These are phyloP conservation scores for Cerastoderma edule DNA, from an alignment of 2,888 invertebrate genomes.

Conservation along the genomic window DNA sequence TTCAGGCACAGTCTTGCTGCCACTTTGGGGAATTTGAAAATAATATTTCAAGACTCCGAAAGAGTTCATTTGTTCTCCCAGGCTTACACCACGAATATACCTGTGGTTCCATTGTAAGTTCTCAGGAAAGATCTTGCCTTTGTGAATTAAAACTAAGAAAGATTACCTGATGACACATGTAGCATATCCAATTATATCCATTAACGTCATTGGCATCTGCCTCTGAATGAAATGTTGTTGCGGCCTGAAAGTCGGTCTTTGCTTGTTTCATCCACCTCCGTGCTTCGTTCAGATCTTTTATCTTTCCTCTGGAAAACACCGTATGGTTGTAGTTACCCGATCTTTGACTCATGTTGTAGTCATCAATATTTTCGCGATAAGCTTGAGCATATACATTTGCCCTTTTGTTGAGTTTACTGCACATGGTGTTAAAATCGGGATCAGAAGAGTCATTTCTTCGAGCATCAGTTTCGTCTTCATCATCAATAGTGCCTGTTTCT, in stretches of 20 bases:
- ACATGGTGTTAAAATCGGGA: slow-evolving; percentile 27
- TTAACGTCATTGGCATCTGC: slow-evolving; percentile 23
- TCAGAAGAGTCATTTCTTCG: background rate
- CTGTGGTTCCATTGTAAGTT: too few relatives aligned
- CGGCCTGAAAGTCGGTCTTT: slow-evolving; percentile 46
- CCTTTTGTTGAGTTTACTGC: slow-evolving; percentile 17
- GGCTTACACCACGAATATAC: too few relatives aligned
- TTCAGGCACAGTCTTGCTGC: too few relatives aligned
- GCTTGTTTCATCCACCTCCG: slow-evolving; percentile 58
- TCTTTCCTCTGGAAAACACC: background rate
- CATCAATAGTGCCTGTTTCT: background rate
- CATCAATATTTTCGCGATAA: slow-evolving; percentile 30
- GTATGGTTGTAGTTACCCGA: slow-evolving; percentile 29
- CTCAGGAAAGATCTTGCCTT: too few relatives aligned
- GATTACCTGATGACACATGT: slow-evolving; percentile 64
- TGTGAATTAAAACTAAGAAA: too few relatives aligned
- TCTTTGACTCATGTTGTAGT: slow-evolving; percentile 27
- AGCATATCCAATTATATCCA: slow-evolving; percentile 63
- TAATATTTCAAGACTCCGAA: too few relatives aligned
- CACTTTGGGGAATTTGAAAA: too few relatives aligned
- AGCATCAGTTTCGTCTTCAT: slow-evolving; percentile 8
- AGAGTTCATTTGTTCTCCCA: too few relatives aligned
- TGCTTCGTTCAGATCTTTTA: slow-evolving; percentile 34
- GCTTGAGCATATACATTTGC: slow-evolving; percentile 31
- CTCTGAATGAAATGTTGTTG: slow-evolving; percentile 9